Base-by-base conservation (phyloP, 2,113 vertebrate species). In the Amia ocellicauda region DNA sequence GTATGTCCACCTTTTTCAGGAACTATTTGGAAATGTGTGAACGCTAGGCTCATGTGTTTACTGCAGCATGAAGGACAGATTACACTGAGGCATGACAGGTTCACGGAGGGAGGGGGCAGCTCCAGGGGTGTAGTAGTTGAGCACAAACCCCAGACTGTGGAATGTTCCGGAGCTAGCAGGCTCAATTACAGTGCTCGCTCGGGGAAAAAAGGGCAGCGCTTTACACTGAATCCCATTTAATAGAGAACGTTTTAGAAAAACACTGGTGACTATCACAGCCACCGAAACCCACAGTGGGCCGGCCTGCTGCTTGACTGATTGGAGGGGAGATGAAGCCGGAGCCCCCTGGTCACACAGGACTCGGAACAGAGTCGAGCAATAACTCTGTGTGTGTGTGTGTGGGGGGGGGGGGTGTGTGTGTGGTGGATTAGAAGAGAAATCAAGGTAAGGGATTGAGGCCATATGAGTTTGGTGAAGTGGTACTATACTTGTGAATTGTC, bases 61-160 rank as follows among this genome's bases (percentile, higher is more conserved):
- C 71, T 13, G 63, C 54, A 42, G 7, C 31, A 27, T 40, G 51
- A 67, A 74, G 70, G 64, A 71, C 59, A 70, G 17, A 24, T 29
- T 63, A 72, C 69, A 54, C 49, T 53, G 4, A 42, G 20, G 42
- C 10, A 64, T 69, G 40, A 0, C 16, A 16, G 60, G 2, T 26
- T 17, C 8, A n/a, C 11, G 36, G 3, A 3, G 11, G 29, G 0
- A 7, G 45, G 17, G 3, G 63, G 7, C 7, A n/a, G 51, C 23
- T n/a, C n/a, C n/a, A 3, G 11, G 29, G 0, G 7, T 40, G 17
- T 3, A 65, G 7, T 5, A n/a, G 51, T 20, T 58, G 29, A 0
- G 9, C 28, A n/a, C 41, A 24, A 29, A 56, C 3, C 36, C 20
- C 41, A 56, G 52, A 40, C 45, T 47, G 13, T 28, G 58, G 51